Percentiles rank a stretch among this genome's conserved stretches.
Conservation (phyloP, 2,888 invertebrate species). For the Apamea crenata region DNA sequence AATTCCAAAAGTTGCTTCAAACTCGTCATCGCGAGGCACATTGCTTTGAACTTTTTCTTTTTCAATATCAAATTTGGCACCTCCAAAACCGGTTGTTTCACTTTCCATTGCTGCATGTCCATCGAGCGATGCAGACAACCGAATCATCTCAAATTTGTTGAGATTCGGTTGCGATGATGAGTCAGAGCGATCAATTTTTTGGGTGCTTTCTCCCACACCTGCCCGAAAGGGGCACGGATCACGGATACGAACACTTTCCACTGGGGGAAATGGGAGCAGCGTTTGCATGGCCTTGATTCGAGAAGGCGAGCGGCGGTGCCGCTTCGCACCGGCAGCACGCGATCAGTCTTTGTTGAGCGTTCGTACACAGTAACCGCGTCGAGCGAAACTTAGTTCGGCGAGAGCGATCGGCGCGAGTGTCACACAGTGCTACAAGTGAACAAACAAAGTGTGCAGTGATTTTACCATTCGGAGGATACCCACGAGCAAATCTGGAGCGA, state of each 20-base stretch:
- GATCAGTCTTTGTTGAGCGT: slow-evolving; percentile 78
- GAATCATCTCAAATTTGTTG: slow-evolving; percentile 76
- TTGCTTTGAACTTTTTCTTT: slow-evolving; percentile 76
- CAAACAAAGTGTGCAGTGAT: slow-evolving; percentile 73
- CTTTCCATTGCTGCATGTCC: slow-evolving; percentile 79
- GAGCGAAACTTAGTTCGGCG: slow-evolving; percentile 62
- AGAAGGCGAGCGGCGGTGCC: slow-evolving; percentile 73
- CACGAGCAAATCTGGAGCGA: slow-evolving; percentile 85
- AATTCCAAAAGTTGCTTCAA: slow-evolving; percentile 31
- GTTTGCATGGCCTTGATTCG: slow-evolving; percentile 88
- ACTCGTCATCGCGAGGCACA: slow-evolving; percentile 38
- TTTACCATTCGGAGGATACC: slow-evolving; percentile 77
- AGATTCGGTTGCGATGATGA: slow-evolving; percentile 76
- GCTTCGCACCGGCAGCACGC: slow-evolving; percentile 67
- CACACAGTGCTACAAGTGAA: slow-evolving; percentile 75
- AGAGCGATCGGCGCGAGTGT: slow-evolving; percentile 79
- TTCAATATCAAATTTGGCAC: slow-evolving; percentile 76
- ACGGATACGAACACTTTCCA: slow-evolving; percentile 89
- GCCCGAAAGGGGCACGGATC: slow-evolving; percentile 87
- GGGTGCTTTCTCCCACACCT: slow-evolving; percentile 90
- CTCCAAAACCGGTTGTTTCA: slow-evolving; percentile 84
- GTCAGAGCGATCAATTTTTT: slow-evolving; percentile 86
- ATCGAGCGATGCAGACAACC: slow-evolving; percentile 73
- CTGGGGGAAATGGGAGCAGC: slow-evolving; percentile 87
- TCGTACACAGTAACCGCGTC: slow-evolving; percentile 68